phyloP scores from a whole-genome alignment of 1,140 invertebrate genomes.

The Piezodorus guildinii region DNA sequence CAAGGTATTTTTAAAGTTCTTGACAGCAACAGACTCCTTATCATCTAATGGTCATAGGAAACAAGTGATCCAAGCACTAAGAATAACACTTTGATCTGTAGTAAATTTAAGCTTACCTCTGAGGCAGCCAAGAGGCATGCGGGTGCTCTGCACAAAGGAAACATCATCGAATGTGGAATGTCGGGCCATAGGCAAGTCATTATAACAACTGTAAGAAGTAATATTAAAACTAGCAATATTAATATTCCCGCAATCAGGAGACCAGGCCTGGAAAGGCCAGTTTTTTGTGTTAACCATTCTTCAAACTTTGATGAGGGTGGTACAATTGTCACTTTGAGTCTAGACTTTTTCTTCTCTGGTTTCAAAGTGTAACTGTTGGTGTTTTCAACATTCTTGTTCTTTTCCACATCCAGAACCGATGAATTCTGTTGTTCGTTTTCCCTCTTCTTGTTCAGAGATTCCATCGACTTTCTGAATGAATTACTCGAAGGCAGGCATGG shows the following conservation, averaged over 20 bases:
- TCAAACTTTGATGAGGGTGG: constrained; percentile 25
- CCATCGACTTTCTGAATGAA: constrained; percentile 27
- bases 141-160: constrained; percentile 29
- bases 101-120: constrained; percentile 27
- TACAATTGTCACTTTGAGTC: constrained; percentile 10
- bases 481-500: neutral
- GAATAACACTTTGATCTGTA: no score
- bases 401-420: neutral
- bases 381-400: constrained; percentile 5
- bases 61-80: no score
- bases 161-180: constrained; percentile 26
- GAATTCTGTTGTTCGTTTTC: constrained; percentile 10
- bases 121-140: constrained; percentile 33
- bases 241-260: constrained; percentile 24
- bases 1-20: no score
- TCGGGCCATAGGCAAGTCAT: constrained; percentile 33
- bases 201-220: constrained; percentile 28
- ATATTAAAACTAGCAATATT: constrained; percentile 29
- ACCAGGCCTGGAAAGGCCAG: constrained; percentile 26
- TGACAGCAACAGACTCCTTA: no score
- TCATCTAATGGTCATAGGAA: no score
- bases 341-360: neutral
- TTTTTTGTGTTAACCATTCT: constrained; percentile 29
- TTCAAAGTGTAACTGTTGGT: constrained; percentile 7
- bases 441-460: constrained; percentile 7